Conservation (phyloP, 2,113 vertebrate species). For the Brienomyrus brachyistius region DNA sequence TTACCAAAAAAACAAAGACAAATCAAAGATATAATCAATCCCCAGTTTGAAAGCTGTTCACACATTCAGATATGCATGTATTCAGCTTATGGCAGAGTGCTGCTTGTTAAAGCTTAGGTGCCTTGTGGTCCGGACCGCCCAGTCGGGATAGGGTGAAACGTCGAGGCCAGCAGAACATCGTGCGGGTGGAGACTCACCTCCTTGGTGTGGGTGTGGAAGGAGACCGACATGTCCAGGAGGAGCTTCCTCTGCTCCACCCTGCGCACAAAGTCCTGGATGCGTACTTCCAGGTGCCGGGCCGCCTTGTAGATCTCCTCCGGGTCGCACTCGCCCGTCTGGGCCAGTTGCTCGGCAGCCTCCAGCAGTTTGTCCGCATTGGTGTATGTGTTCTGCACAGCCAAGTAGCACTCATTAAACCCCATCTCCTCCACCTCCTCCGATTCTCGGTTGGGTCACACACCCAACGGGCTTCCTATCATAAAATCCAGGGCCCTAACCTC, state of each 20-base stretch:
- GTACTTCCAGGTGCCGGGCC: slow-evolving; percentile 78
- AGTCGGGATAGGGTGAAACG: not conserved
- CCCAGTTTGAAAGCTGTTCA: not conserved
- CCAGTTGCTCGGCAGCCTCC: slow-evolving; percentile 80
- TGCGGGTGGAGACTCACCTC: slow-evolving; percentile 58
- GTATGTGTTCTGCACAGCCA: slow-evolving; percentile 69
- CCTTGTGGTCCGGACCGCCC: not conserved
- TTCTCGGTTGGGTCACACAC: not conserved
- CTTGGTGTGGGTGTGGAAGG: slow-evolving; percentile 84
- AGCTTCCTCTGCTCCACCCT: slow-evolving; percentile 81
- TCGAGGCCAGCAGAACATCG: too few species aligned
- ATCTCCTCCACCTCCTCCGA: not conserved
- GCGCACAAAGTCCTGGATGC: slow-evolving; percentile 81
- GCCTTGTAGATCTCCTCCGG: slow-evolving; percentile 87
- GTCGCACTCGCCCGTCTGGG: slow-evolving; percentile 84
- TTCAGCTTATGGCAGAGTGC: not conserved
- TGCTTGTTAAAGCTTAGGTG: not conserved
- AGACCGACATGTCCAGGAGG: slow-evolving; percentile 82
- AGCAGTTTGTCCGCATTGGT: slow-evolving; percentile 85
- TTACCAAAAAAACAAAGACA: not conserved
- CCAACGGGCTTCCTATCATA: not conserved
- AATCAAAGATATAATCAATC: not conserved
- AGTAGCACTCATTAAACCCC: too few species aligned
- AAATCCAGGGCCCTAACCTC: not conserved
- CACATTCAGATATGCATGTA: not conserved